These are phyloP conservation scores for Lota lota DNA, from an alignment of 2,113 vertebrate genomes.

Conservation along the genomic window DNA sequence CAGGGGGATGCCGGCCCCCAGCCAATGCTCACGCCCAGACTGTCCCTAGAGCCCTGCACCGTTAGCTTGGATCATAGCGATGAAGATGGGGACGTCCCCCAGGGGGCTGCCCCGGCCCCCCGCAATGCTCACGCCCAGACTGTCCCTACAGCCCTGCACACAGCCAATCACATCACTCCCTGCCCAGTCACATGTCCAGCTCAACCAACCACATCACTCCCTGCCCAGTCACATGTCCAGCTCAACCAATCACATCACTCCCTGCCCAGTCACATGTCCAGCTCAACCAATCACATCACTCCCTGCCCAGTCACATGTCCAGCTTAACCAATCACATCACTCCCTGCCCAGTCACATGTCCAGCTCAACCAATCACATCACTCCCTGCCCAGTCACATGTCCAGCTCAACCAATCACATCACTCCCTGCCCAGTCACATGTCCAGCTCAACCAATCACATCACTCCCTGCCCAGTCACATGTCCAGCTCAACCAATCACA, in stretches of 20 bases:
- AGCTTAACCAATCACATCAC: background rate
- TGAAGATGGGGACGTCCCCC: conserved; percentile 92
- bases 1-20: conserved; percentile 84
- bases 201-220: background rate
- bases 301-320: background rate
- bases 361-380: background rate
- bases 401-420: background rate
- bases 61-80: conserved; percentile 96
- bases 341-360: background rate
- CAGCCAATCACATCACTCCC: background rate
- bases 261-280: background rate
- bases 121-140: conserved; percentile 93
- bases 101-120: conserved; percentile 92
- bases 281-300: background rate
- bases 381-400: background rate
- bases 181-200: background rate
- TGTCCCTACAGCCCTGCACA: conserved; percentile 81
- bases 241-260: background rate
- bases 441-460: background rate
- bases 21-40: conserved; percentile 92
- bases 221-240: background rate
- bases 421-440: background rate
- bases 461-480: background rate
- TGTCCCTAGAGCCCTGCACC: conserved; percentile 83
- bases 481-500: background rate